Evolutionary conservation across 2,888 invertebrate species (phyloP), one percentile per base, ranked within the genome.

Genomic region (Synanthedon vespiformis): DNA sequence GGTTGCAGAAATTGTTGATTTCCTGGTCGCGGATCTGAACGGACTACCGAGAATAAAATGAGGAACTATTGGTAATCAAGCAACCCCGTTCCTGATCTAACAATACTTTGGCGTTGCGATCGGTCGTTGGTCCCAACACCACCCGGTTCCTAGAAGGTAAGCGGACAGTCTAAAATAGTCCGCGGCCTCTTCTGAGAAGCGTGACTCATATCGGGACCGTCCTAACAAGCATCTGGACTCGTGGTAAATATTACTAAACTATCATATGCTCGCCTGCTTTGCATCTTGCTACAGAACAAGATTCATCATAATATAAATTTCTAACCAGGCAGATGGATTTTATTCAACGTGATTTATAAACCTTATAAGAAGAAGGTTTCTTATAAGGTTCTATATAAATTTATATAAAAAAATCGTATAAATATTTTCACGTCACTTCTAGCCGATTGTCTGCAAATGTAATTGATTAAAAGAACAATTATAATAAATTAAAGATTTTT

Each of bases 111-210:
- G 73, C 70, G 73, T 72, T 72, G 77, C 74, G 79, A 75, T 76
- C 80, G 86, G 86, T 85, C 85, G 83, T 85, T 84, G 85, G 85
- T 85, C 86, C 74, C 84, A 34, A 34, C 34, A 72, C 44, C 67
- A 69, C 66, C 65, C 72, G 70, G 70, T 85, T 85, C 85, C 80
- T 80, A 87, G 87, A 87, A 87, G 79, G 85, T 81, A 84, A 84
- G 84, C 86, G 85, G 84, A 86, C 85, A 82, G 72, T 77, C 80
- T 79, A 82, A 85, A 86, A 86, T 85, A 85, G 84, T 78, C 34
- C 74, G 65, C 77, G 77, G 78, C 80, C 77, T 75, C 82, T 85
- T 86, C 85, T 78, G 79, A 80, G 83, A 79, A 77, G 63, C 67
- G 67, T 87, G 85, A 86, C 56, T 85, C 85, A 85, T 59, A 55